Evolutionary conservation across 2,113 vertebrate species (phyloP), one percentile per base, ranked within the genome.

Genomic region (Scartelaos histophorus): DNA sequence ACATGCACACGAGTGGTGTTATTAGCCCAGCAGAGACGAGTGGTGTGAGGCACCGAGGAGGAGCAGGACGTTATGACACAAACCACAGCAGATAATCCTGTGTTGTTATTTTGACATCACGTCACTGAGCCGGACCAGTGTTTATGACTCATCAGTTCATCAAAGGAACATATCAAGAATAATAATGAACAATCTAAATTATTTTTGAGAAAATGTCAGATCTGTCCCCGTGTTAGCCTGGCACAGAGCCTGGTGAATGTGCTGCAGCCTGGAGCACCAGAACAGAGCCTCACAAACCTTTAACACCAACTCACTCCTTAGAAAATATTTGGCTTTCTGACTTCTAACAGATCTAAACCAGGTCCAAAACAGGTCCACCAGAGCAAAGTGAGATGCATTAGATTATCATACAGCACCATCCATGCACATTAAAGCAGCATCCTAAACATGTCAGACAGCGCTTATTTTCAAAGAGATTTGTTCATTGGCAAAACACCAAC

Each of bases 21-120:
- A 89, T 88, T 88, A 88, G 81, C 87, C 81, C 87, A 87, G 87
- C 81, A 65, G 85, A 75, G 85, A 79, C 79, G 78, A 71, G 29
- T 29, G 38, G 74, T 56, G 69, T 58, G 25, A 69, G 81, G 74
- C 73, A 73, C 67, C 76, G 53, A 74, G 84, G 76, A 80, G 82
- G 87, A 72, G 61, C 75, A 79, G 85, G 76, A 87, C 75, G 71
- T 78, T 51, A 25, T 67, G 71, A 46, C 65, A 61, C 76, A 68
- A 69, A 69, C 74, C 85, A 80, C 75, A 85, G 67, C 83, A 69
- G 66, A 64, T 77, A 74, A 88, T 81, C 81, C 81, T 22, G 82
- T 78, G 74, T 71, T 79, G 84, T 88, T 87, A 82, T 81, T 80
- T 73, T 61, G 61, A 76, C 17, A 74, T 84, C 34, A 81, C 82